phyloP scores from a whole-genome alignment of 2,888 invertebrate species.

The Cryptops parisi region DNA sequence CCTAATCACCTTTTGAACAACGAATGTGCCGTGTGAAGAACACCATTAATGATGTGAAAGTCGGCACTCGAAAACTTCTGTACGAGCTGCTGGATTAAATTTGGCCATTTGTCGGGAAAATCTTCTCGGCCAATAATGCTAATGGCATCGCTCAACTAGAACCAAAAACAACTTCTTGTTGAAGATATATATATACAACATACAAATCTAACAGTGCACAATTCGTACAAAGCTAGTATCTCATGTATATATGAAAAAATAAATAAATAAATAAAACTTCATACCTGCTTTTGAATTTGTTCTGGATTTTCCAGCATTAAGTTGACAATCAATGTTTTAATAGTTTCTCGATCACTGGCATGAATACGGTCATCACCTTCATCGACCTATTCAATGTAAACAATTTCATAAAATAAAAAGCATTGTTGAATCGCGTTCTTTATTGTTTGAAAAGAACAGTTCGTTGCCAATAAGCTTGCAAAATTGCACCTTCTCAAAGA shows the following conservation, averaged over 20 bases:
- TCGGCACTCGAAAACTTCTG: conserved; percentile 75
- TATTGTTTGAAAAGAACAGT: too few relatives aligned
- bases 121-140: conserved; percentile 93
- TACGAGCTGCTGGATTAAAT: conserved; percentile 83
- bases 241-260: background rate
- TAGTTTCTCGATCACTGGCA: conserved; percentile 50
- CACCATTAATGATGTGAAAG: conserved; percentile 87
- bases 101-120: conserved; percentile 94
- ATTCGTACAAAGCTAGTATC: too few relatives aligned
- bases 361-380: conserved; percentile 71
- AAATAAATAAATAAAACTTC: background rate
- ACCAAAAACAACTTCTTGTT: too few relatives aligned
- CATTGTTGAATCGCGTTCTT: too few relatives aligned
- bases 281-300: conserved; percentile 69
- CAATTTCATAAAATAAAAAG: too few relatives aligned
- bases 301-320: conserved; percentile 86
- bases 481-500: too few relatives aligned
- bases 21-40: conserved; percentile 88
- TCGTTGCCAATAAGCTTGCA: too few relatives aligned
- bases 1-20: conserved; percentile 61
- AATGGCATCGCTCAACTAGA: conserved; percentile 72
- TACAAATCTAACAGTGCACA: too few relatives aligned
- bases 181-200: background rate
- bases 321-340: conserved; percentile 74
- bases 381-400: conserved; percentile 42